Base-by-base conservation (phyloP, 2,888 invertebrate species). In the Spodoptera exigua region DNA sequence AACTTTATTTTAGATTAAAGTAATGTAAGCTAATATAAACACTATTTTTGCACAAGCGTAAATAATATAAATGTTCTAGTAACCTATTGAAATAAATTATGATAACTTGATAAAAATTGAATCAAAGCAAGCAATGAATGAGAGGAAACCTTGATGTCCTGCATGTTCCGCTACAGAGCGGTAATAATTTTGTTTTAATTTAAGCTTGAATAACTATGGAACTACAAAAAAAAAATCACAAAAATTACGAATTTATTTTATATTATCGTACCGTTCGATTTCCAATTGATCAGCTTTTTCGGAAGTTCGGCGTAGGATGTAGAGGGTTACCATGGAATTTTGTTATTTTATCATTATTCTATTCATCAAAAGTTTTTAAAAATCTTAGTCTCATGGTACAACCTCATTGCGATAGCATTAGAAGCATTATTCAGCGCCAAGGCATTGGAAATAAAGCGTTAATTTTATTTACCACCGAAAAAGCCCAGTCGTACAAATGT, bases 391-490 rank as follows among this genome's bases (percentile, higher is more conserved):
- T 41, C 57, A 65, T 64, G 65, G 65, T 41, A 12, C 45, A 16
- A 11, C 40, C 65, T 39, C 32, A 14, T 16, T 18, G 65, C 45
- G 9, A 45, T 57, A 46, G 45, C 45, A 16, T 56, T 18, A 10
- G 18, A 55, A 37, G 45, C 65, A 46, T 46, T 27, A 27, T 27
- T 21, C 11, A 61, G 65, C 56, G 18, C 40, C 32, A 9, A 61
- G 65, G 61, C 61, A 16, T 17, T 21, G 13, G 56, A 36, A 37
- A 35, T 5, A 9, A 46, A 55, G 36, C 61, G 39, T 13, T 2
- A 2, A 55, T n/a, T n/a, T n/a, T 13, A n/a, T 12, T 35, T 55
- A 55, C 61, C 41, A 41, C 65, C 65, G 45, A 61, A 61, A 64
- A 46, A 61, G 21, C 45, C 13, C 46, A 18, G 10, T 45, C 14